phyloP scores from a whole-genome alignment of 2,888 invertebrate genomes.

The Drosophila yooni region DNA sequence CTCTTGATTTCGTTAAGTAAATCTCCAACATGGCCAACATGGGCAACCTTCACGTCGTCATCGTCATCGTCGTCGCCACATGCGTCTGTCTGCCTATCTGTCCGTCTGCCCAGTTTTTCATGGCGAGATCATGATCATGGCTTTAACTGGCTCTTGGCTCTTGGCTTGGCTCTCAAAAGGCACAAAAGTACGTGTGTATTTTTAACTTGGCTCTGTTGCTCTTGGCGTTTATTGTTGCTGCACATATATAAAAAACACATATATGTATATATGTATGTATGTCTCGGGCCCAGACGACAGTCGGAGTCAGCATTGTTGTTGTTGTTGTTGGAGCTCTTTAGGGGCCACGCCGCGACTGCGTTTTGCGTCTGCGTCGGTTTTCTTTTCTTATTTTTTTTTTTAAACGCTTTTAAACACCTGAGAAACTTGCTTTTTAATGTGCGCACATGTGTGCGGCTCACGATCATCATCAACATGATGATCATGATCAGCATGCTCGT shows the following conservation, averaged over 20 bases:
- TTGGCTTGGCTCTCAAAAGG: slow-evolving; percentile 24
- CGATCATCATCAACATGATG: slow-evolving; percentile 27
- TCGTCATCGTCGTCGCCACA: slow-evolving; percentile 26
- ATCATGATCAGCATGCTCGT: slow-evolving; percentile 18
- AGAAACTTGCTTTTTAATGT: slow-evolving; percentile 82
- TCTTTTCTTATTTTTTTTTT: slow-evolving; percentile 57
- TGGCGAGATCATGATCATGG: slow-evolving; percentile 81
- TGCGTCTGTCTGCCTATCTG: slow-evolving; percentile 31
- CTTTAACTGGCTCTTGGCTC: slow-evolving; percentile 74
- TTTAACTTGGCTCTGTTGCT: slow-evolving; percentile 63
- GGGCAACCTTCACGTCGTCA: slow-evolving; percentile 75
- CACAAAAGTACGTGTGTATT: slow-evolving; percentile 71
- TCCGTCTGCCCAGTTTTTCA: slow-evolving; percentile 60
- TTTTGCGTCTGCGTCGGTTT: slow-evolving; percentile 63
- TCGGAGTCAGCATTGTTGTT: slow-evolving; percentile 10
- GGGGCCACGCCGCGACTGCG: slow-evolving; percentile 25
- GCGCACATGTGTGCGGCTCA: slow-evolving; percentile 72
- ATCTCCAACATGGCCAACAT: slow-evolving; percentile 65
- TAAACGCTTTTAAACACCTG: slow-evolving; percentile 81
- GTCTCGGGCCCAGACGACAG: slow-evolving; percentile 40
- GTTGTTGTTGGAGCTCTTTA: slow-evolving; percentile 39
- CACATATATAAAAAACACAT: neutral
- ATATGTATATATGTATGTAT: neutral
- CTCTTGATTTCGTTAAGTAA: slow-evolving; percentile 81
- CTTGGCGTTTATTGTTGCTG: slow-evolving; percentile 69